Evolutionary conservation across 2,797 vertebrate genomes (phyloP).

Genomic region (Labeo calbasu): DNA sequence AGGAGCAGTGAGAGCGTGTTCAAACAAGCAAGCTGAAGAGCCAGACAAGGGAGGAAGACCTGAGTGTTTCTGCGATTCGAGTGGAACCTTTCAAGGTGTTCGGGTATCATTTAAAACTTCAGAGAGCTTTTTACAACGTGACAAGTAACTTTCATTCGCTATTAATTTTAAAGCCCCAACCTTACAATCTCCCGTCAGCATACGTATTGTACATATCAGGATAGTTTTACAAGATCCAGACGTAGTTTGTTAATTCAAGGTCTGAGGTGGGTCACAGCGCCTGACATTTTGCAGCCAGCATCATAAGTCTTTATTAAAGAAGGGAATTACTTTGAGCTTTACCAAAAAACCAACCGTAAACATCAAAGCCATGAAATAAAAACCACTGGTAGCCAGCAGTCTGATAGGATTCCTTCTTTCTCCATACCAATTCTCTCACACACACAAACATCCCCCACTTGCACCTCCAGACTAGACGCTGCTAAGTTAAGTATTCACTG

Average conservation of each 20-base stretch:
- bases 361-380: conserved; percentile 34
- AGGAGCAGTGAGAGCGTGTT: conserved; percentile 54
- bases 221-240: conserved; percentile 32
- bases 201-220: not conserved
- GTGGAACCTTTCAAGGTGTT: conserved; percentile 27
- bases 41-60: conserved; percentile 29
- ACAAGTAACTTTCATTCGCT: not conserved
- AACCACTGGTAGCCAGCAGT: not conserved
- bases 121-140: conserved; percentile 7
- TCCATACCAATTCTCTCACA: conserved; percentile 3
- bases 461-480: conserved; percentile 55
- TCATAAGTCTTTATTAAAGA: conserved; percentile 24
- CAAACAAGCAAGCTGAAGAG: conserved; percentile 56
- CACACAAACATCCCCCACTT: conserved; percentile 27
- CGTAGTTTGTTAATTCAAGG: not conserved
- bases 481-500: conserved; percentile 58
- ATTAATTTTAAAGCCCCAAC: not conserved
- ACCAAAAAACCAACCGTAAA: conserved; percentile 25
- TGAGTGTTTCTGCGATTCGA: conserved; percentile 31
- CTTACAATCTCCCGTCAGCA: not conserved
- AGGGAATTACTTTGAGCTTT: conserved; percentile 11
- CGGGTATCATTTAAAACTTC: conserved; percentile 3
- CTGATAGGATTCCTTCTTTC: conserved; percentile 18
- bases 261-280: not conserved
- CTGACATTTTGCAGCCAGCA: conserved; percentile 15